Evolutionary conservation across 2,888 invertebrate species (phyloP), one percentile per base, ranked within the genome.

Genomic region (Philonicus albiceps): DNA sequence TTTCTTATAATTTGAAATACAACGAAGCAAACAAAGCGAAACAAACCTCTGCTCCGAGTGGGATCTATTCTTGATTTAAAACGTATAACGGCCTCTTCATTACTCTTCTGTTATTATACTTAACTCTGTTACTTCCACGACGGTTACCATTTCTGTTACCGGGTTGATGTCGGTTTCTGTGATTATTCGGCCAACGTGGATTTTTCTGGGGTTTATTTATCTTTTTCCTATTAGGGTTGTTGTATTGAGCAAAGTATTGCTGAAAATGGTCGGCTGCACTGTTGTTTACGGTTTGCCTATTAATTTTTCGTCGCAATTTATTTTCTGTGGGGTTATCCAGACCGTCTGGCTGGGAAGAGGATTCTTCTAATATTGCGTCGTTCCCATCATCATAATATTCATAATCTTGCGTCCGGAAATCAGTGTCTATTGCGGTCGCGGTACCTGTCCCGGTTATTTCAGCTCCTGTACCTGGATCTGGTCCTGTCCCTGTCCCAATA

Each of bases 341-440:
- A 78, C 22, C 49, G 11, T 30, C 78, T 74, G n/a, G n/a, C n/a
- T 49, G 78, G 22, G 49, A 27, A 4, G 78, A 49, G 27, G 49
- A 30, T 78, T 78, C 78, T 27, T 49, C 78, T 27, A n/a, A 11
- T 27, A 7, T 30, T 27, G 43, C 49, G 34, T 74, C 13, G 16
- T 78, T 78, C n/a, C 27, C 78, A n/a, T 78, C 78, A 49, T 78
- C 49, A 30, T 37, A 5, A 49, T 78, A 78, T 16, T 78, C 78
- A 49, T 78, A 78, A 27, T 78, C 78, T 22, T 22, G 78, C 3
- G 49, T 16, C 34, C 78, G 49, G 49, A 78, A 78, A 43, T 43
- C 53, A n/a, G n/a, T 40, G 13, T 34, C 40, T 49, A 49, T 22
- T 49, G 22, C 30, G 13, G 78, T 49, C n/a, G 78, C 49, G 8